Percentiles rank a stretch among this genome's conserved stretches.
Evolutionary conservation across 2,888 invertebrate species (phyloP).

Genomic region (Sinhomidia bicolor): DNA sequence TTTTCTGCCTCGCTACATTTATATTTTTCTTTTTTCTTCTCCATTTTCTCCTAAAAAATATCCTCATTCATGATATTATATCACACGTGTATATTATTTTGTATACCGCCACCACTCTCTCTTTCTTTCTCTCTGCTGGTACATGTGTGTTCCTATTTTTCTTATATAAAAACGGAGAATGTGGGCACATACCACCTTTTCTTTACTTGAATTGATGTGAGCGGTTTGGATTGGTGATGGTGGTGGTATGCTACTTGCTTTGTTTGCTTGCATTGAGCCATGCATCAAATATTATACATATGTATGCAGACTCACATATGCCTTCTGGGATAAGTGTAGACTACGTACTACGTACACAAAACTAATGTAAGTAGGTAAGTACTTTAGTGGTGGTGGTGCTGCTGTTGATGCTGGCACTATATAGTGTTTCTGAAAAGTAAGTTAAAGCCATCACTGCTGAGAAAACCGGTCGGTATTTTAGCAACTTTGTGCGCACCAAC

Average conservation of each 20-base stretch:
- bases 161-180: not conserved
- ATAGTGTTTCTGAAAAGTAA: not conserved
- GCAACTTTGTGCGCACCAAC: not conserved
- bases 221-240: not conserved
- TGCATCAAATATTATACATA: not conserved
- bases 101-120: not conserved
- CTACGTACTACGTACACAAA: not conserved
- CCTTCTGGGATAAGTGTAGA: constrained; percentile 28
- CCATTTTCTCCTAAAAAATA: constrained; percentile 12
- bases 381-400: not conserved
- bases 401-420: not conserved
- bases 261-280: constrained; percentile 1
- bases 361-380: constrained; percentile 5
- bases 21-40: constrained; percentile 31
- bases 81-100: not conserved
- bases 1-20: constrained; percentile 60
- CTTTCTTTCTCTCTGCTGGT: not conserved
- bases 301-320: not conserved
- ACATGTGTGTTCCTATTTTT: not conserved
- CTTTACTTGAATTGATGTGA: constrained; percentile 26
- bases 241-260: not conserved
- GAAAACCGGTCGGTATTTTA: constrained; percentile 14
- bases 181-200: not conserved
- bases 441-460: not conserved
- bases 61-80: constrained; percentile 25